Percentiles rank a stretch among this genome's conserved stretches.
phyloP scores from a whole-genome alignment of 37 sponge, comb jelly and placozoan genomes.

The Bolinopsis microptera region DNA sequence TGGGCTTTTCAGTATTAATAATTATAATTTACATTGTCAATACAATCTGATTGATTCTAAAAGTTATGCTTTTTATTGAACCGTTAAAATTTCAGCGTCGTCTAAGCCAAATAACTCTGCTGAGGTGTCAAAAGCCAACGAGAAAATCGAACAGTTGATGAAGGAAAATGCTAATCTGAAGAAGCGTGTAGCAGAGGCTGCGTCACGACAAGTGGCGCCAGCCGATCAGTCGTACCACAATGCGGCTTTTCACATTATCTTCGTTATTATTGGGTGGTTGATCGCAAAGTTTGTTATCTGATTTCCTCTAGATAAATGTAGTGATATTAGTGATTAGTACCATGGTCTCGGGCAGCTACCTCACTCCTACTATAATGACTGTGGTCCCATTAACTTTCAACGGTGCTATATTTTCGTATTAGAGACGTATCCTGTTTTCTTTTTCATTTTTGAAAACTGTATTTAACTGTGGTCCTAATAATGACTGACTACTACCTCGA shows the following conservation, averaged over 20 bases:
- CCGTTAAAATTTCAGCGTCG: no score
- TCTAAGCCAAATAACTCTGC: not conserved
- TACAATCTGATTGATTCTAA: no score
- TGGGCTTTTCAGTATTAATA: no score
- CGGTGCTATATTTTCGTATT: not conserved
- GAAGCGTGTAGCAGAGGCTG: conserved; percentile 25
- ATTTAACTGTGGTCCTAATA: not conserved
- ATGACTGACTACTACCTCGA: not conserved
- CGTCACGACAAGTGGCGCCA: conserved; percentile 1
- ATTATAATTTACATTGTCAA: no score
- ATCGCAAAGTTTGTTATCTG: conserved; percentile 55
- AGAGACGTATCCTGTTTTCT: not conserved
- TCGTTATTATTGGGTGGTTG: conserved; percentile 43
- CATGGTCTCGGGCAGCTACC: not conserved
- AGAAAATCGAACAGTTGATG: not conserved
- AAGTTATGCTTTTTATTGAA: no score
- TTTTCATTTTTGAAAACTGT: not conserved
- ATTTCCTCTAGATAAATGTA: conserved; percentile 33
- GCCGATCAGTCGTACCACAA: conserved; percentile 22
- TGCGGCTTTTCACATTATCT: conserved; percentile 33
- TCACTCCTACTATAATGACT: not conserved
- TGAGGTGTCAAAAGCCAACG: not conserved
- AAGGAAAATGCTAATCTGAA: conserved; percentile 29
- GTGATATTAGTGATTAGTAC: conserved; percentile 28
- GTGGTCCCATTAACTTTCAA: not conserved